These are phyloP conservation scores for Lingula anatina DNA, from an alignment of 2,888 invertebrate species.

Conservation along the genomic window DNA sequence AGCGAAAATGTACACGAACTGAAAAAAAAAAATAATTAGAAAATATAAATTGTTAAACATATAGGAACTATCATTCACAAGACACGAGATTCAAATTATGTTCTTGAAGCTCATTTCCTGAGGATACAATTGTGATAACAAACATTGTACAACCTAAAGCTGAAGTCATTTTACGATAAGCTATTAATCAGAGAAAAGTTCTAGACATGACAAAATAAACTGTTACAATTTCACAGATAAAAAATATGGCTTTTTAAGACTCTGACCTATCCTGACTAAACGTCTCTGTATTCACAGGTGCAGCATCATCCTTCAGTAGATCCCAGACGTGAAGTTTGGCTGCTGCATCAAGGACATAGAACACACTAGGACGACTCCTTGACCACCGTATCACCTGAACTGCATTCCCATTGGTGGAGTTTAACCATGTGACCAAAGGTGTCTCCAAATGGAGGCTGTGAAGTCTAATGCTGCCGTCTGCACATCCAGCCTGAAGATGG, in stretches of 20 bases:
- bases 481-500: constrained; percentile 28
- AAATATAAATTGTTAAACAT: no score
- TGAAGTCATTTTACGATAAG: no score
- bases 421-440: constrained; percentile 28
- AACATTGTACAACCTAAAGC: no score
- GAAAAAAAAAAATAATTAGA: constrained; percentile 6
- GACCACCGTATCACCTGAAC: constrained; percentile 32
- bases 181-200: no score
- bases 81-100: no score
- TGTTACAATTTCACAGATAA: not conserved
- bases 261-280: constrained; percentile 18
- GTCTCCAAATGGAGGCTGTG: constrained; percentile 25
- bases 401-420: constrained; percentile 20
- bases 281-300: constrained; percentile 18
- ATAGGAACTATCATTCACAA: no score
- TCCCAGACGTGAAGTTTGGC: constrained; percentile 38
- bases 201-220: not conserved
- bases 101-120: no score
- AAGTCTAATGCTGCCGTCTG: constrained; percentile 31
- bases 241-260: no score
- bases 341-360: constrained; percentile 34
- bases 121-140: no score
- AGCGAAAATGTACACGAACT: constrained; percentile 17
- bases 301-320: constrained; percentile 28
- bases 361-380: constrained; percentile 36